Evolutionary conservation across 1,140 invertebrate genomes (phyloP), one percentile per base, ranked within the genome.

Genomic region (Drosophila busckii): DNA sequence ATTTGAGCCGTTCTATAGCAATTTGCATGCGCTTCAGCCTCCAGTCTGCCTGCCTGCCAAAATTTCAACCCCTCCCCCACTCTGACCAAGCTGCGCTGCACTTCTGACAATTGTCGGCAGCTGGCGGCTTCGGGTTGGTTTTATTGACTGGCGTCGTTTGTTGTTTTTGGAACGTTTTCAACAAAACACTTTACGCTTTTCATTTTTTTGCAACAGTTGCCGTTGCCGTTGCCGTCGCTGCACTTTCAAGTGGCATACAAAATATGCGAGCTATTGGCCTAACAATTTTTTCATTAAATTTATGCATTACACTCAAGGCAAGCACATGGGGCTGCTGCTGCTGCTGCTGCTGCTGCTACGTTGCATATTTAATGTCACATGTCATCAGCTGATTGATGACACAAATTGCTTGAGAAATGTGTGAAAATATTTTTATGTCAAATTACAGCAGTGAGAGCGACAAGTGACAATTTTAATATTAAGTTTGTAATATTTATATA

Each of bases 131-230:
- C 9, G 6, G 10, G 9, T 10, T 29, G 16, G 13, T 53, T 48
- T 26, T 31, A 40, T 54, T n/a, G n/a, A n/a, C n/a, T n/a, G n/a
- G n/a, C n/a, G n/a, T n/a, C n/a, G n/a, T n/a, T 19, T 67, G 68
- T 82, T 80, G 75, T 82, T 80, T 82, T 80, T 82, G 75, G 73
- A 82, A 63, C 70, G 73, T 68, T 80, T 80, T 80, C 75, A 80
- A 82, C 73, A 80, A 80, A 80, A 82, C 73, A 80, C 73, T 78
- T 73, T 82, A 80, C 71, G 58, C 41, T 64, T 80, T 68, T 67
- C 63, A 60, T 54, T 78, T n/a, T n/a, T 70, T 80, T 78, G 63
- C 58, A 71, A 68, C 68, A 80, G 73, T 64, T 69, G 70, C 42
- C 17, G 40, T 52, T 6, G 46, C 22, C 12, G 40, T n/a, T 42